Evolutionary conservation across 2,113 vertebrate species (phyloP), one percentile per base, ranked within the genome.

Genomic region (Ptilonorhynchus violaceus): DNA sequence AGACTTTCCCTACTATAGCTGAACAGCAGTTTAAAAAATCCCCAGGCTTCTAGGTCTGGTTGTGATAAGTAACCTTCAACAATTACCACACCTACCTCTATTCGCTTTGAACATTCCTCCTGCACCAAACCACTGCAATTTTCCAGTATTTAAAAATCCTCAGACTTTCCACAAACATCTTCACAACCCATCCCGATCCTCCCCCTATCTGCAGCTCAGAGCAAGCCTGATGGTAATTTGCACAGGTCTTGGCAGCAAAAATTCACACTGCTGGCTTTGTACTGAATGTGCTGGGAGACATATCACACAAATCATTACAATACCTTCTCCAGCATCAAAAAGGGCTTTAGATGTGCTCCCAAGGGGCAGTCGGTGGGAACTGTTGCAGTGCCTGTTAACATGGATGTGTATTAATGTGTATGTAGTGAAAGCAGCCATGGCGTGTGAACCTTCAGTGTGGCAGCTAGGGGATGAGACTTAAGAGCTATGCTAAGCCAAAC

Each of bases 381-480:
- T 30, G 31, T 1, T 81, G 10, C 28, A 19, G 11, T 5, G 9
- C 33, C 13, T 9, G 30, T 60, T 76, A 70, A 53, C 4, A 5
- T 49, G 2, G 10, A 53, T 8, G 6, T 56, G 25, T 49, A 39
- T 64, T 53, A 31, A 58, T 11, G n/a, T 11, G 15, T 8, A 23
- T 19, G 16, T 30, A 85, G 77, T 2, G 3, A 70, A 85, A 90
- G 37, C 47, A 78, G 52, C 4, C 47, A 33, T 2, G 30, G 47
- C 0, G 0, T 5, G 2, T 50, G 22, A 59, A 47, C 44, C 22
- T 82, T 60, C 62, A 63, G 25, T 12, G 7, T 14, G 24, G 78
- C 81, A 78, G 88, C 28, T 10, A 1, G 2, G 17, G 6, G 23
- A 67, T 52, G 33, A 78, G 33, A 81, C 14, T 30, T 59, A 56